phyloP scores from a whole-genome alignment of 2,888 invertebrate species.

The Lycia hirtaria region DNA sequence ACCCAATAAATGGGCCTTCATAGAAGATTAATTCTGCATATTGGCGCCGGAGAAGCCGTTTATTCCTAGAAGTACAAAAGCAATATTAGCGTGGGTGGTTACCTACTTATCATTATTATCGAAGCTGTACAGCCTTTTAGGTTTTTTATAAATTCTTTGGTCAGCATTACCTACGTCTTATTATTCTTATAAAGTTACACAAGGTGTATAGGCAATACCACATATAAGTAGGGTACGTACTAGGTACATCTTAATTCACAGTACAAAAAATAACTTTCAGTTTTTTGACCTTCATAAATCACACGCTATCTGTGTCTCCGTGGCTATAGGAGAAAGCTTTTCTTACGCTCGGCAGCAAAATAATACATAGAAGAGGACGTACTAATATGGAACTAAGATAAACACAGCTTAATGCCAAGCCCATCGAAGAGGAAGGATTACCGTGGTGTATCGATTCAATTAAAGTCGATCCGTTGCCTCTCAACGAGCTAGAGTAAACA shows the following conservation, averaged over 20 bases:
- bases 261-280: neutral
- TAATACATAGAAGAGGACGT: constrained; percentile 53
- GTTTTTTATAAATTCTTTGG: neutral
- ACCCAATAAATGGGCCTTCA: too few relatives aligned
- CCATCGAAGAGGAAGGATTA: constrained; percentile 51
- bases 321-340: constrained; percentile 61
- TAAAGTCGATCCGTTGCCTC: constrained; percentile 51
- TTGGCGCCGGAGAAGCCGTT: too few relatives aligned
- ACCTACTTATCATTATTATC: neutral
- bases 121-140: neutral
- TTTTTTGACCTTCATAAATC: constrained; percentile 22
- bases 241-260: neutral
- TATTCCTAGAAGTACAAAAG: too few relatives aligned
- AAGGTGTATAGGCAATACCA: neutral
- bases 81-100: too few relatives aligned
- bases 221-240: neutral
- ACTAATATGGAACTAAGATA: constrained; percentile 60
- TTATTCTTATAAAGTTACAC: too few relatives aligned
- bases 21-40: too few relatives aligned
- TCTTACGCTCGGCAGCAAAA: constrained; percentile 55
- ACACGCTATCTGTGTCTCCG: constrained; percentile 51
- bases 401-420: constrained; percentile 59
- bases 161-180: neutral
- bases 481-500: constrained; percentile 57
- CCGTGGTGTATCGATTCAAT: constrained; percentile 50